These are phyloP conservation scores for Schizopygopsis pylzovi DNA, from an alignment of 2,797 vertebrate species.

Conservation along the genomic window DNA sequence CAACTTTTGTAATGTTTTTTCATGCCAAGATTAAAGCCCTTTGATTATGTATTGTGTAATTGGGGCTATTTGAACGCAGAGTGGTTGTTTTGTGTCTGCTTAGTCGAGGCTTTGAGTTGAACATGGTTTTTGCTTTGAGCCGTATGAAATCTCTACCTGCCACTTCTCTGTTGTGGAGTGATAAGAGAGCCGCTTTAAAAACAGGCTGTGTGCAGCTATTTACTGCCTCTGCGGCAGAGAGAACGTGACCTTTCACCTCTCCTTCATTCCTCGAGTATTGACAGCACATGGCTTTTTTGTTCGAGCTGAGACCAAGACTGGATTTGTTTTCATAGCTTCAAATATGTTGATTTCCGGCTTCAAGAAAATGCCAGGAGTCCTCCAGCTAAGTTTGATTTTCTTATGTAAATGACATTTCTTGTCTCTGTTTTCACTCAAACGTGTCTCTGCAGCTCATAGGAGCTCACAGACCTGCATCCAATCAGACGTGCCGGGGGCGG, in stretches of 20 bases:
- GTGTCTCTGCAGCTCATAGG: conserved; percentile 25
- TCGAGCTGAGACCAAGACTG: conserved; percentile 1
- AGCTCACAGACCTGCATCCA: conserved; percentile 56
- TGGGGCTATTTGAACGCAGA: conserved; percentile 52
- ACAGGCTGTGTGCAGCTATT: conserved; percentile 50
- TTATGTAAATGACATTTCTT: conserved; percentile 30
- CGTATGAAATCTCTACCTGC: conserved; percentile 37
- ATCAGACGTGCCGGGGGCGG: conserved; percentile 52
- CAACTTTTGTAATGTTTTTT: conserved; percentile 56
- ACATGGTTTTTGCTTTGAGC: conserved; percentile 37
- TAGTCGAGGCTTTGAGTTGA: conserved; percentile 19
- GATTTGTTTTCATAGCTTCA: conserved; percentile 24
- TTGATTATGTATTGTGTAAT: conserved; percentile 73
- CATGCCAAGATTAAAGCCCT: conserved; percentile 73
- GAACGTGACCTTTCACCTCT: conserved; percentile 52
- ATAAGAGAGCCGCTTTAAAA: conserved; percentile 51
- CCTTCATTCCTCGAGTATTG: background rate
- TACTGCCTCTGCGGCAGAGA: conserved; percentile 42
- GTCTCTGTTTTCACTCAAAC: conserved; percentile 45
- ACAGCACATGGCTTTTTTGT: conserved; percentile 36
- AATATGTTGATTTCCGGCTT: conserved; percentile 18
- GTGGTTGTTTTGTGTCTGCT: conserved; percentile 35
- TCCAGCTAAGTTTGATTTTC: conserved; percentile 45
- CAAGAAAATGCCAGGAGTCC: conserved; percentile 26
- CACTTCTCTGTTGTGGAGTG: conserved; percentile 48